A percentile compares a stretch with the other conserved stretches of the same genome.
Conservation (phyloP, 2,113 vertebrate species). For the Microtus richardsoni region DNA sequence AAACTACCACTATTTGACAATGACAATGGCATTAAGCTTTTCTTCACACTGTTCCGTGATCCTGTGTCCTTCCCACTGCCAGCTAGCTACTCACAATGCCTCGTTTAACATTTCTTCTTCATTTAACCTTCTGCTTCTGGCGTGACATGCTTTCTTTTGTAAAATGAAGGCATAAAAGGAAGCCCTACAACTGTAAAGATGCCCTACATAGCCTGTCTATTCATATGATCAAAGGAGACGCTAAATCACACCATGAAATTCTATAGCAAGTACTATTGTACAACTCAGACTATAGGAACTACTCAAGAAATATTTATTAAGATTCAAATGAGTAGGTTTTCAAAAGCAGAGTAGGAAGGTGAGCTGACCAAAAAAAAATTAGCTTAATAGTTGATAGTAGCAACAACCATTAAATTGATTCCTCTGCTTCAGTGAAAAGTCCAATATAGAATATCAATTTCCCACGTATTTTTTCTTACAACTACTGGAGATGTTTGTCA, state of each 20-base stretch:
- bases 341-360: background rate
- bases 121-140: background rate
- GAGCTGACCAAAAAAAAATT: background rate
- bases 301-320: slow-evolving; percentile 22
- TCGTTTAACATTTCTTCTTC: background rate
- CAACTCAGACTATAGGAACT: background rate
- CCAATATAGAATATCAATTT: background rate
- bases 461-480: background rate
- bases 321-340: background rate
- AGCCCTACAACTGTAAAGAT: background rate
- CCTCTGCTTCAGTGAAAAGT: background rate
- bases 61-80: background rate
- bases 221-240: slow-evolving; percentile 12
- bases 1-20: background rate
- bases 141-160: background rate
- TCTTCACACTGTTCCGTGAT: background rate
- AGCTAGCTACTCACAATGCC: background rate
- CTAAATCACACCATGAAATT: background rate
- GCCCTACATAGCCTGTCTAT: background rate
- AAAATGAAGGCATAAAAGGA: background rate
- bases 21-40: background rate
- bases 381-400: background rate
- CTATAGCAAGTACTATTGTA: background rate
- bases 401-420: slow-evolving; percentile 26
- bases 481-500: background rate